Evolutionary conservation across 2,113 vertebrate genomes (phyloP), one percentile per base, ranked within the genome.

Genomic region (Turdus rufiventris): DNA sequence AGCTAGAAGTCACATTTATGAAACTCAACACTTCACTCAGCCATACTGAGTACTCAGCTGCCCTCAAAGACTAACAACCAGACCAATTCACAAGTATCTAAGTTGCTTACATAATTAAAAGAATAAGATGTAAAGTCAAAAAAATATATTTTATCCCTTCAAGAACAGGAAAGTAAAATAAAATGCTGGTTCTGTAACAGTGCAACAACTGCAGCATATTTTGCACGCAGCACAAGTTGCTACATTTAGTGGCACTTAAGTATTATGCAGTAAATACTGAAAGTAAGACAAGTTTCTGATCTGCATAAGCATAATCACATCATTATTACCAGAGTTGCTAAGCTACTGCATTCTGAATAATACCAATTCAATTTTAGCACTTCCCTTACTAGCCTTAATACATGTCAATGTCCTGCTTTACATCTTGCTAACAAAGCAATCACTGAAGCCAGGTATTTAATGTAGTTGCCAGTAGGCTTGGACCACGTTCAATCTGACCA

Each of bases 401-500:
- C 68, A 25, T 10, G 28, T 31, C 84, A 61, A 38, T 3, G 2
- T 34, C 58, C 43, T 18, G 57, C 91, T 60, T 82, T 73, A 72
- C 23, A 38, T 25, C 56, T 19, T 17, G 77, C 73, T 70, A 45
- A 19, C 42, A 24, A 71, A 68, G 70, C 20, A 18, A 9, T 21
- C 66, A 3, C 25, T 26, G 75, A 47, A 82, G 88, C 81, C 48
- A 45, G 57, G 63, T 10, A n/a, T 43, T 48, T 33, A 5, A 16
- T 1, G 56, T 12, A 58, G 67, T 31, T 65, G 92, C 63, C 67
- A 4, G 66, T 1, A 60, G 9, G 42, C 78, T 28, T 21, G 72
- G 54, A 10, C 5, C 42, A 10, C 4, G 14, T 93, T 98, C 98
- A 99, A 87, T 99, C 99, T 51, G 99, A 99, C 99, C 99, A 99